Evolutionary conservation across 1,140 invertebrate genomes (phyloP), one percentile per base, ranked within the genome.

Genomic region (Helicoverpa armigera): DNA sequence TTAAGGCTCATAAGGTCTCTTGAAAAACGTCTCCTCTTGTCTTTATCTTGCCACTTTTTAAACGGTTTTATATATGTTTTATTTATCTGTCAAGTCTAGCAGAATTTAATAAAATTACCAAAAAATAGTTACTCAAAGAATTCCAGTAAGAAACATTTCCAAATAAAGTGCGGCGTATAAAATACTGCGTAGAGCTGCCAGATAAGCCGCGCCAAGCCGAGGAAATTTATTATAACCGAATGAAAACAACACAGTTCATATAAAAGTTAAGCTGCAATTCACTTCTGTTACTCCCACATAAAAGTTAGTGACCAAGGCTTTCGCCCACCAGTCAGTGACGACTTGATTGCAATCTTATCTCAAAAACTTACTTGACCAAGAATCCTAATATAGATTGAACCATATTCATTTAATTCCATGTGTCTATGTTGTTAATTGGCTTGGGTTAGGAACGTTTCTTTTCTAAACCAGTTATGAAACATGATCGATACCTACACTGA

Each of bases 301-400:
- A 7, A 31, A 29, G 23, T 73, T 56, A 74, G 31, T 43, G 72
- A 74, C 53, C 54, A 74, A 74, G 72, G 72, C 54, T 74, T 16
- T 48, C 72, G 72, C 72, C 72, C 54, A 74, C 72, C 13, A 48
- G 29, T 11, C 10, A 14, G 54, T 74, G 72, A 74, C 72, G 35
- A 74, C 54, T 74, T 43, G 72, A 54, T 74, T 43, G 43, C 72
- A 35, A 74, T 74, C 69, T 72, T 72, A 54, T 72, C 69, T 54
- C 18, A 54, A 72, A 70, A 54, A 72, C 50, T 23, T 72, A 54
- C 11, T 53, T 54, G 69, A 53, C 48, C 54, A 72, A 54, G 13
- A n/a, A 54, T 51, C 65, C n/a, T 50, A 18, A 18, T 69, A 69
- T 54, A 51, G 69, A 2, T 54, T 53, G 18, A 31, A 53, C 23